These are phyloP conservation scores for Bactericera cockerelli DNA, from an alignment of 1,140 invertebrate genomes.

Conservation along the genomic window DNA sequence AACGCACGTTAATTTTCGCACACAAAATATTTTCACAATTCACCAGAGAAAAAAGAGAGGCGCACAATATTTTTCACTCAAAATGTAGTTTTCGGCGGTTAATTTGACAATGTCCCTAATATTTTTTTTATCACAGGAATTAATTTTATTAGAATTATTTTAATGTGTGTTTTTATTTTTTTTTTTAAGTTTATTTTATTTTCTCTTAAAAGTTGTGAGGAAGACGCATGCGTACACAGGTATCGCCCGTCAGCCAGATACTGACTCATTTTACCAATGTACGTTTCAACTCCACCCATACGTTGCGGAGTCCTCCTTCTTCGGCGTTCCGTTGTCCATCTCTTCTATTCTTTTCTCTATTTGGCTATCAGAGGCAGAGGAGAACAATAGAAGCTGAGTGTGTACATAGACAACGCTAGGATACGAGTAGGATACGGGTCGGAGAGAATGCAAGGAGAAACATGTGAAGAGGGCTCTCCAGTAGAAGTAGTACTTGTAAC, in stretches of 20 bases:
- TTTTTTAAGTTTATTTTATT: neutral
- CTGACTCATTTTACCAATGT: conserved; percentile 8
- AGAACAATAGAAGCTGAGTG: neutral
- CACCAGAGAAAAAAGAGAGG: too few species aligned
- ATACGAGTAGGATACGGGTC: neutral
- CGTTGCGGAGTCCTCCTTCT: neutral
- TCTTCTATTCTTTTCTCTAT: conserved; percentile 3
- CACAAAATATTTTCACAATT: too few species aligned
- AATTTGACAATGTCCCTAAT: too few species aligned
- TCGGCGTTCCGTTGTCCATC: neutral
- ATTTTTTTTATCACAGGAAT: conserved; percentile 1
- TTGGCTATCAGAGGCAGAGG: neutral
- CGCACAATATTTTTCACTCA: too few species aligned
- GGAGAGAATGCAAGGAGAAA: neutral
- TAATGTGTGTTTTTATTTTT: neutral
- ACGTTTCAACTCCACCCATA: conserved; percentile 4
- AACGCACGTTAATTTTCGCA: too few species aligned
- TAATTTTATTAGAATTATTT: conserved; percentile 3
- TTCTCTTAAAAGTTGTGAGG: neutral
- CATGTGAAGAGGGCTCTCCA: too few species aligned
- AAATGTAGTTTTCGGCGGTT: too few species aligned
- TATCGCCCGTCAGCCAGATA: neutral
- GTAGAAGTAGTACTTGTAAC: neutral
- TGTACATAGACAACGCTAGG: neutral
- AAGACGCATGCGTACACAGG: conserved; percentile 8